Evolutionary conservation across 1,140 invertebrate genomes (phyloP).

Genomic region (Pogonomyrmex californicus): DNA sequence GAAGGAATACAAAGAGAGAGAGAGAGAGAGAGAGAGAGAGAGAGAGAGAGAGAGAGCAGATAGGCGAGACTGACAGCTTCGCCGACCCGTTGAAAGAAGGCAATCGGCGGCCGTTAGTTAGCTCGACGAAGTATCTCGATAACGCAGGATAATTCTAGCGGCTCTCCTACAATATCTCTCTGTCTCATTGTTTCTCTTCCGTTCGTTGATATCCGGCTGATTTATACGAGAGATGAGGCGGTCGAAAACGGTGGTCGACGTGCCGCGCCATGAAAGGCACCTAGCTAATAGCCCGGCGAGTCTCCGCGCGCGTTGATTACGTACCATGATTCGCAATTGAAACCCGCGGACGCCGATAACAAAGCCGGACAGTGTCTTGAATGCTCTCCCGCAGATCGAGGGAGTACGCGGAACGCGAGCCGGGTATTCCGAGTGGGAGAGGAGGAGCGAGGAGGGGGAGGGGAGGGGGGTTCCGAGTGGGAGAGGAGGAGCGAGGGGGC

Average conservation of each 20-base stretch:
- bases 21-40: no score
- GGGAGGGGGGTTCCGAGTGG: slow-evolving; percentile 8
- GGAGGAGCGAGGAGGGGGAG: slow-evolving; percentile 29
- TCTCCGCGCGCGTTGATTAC: slow-evolving; percentile 48
- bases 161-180: slow-evolving; percentile 33
- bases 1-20: neutral
- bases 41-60: neutral
- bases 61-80: neutral
- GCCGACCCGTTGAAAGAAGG: neutral
- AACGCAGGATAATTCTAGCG: slow-evolving; percentile 27
- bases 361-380: slow-evolving; percentile 52
- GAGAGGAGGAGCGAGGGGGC: slow-evolving; percentile 30
- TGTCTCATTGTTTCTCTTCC: slow-evolving; percentile 48
- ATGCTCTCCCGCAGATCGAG: neutral
- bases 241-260: slow-evolving; percentile 28
- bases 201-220: slow-evolving; percentile 44
- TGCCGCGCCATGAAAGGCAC: slow-evolving; percentile 48
- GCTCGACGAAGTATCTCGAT: slow-evolving; percentile 35
- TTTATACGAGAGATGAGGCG: slow-evolving; percentile 34
- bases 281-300: slow-evolving; percentile 54
- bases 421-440: slow-evolving; percentile 12
- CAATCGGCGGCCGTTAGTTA: slow-evolving; percentile 32
- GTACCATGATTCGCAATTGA: slow-evolving; percentile 62
- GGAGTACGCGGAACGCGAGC: neutral
- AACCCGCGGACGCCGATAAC: slow-evolving; percentile 52